A percentile compares a stretch with the other conserved stretches of the same genome.
phyloP scores from a whole-genome alignment of 2,888 invertebrate genomes.

The Cinara cedri region DNA sequence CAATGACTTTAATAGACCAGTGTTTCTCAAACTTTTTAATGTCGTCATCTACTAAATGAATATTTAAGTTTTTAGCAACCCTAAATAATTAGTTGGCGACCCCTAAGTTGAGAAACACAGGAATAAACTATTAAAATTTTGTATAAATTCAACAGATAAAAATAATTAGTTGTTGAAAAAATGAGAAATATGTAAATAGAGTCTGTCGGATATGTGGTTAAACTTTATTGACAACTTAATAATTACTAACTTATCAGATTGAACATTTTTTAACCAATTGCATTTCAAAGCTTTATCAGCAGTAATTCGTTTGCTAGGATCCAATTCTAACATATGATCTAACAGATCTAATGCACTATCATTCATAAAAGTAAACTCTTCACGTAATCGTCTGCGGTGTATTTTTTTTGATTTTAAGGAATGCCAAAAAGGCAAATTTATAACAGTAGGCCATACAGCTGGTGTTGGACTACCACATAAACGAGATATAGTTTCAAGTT shows the following conservation, averaged over 20 bases:
- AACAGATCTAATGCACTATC: constrained; percentile 84
- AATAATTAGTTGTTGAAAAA: neutral
- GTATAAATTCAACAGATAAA: neutral
- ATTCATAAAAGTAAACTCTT: constrained; percentile 94
- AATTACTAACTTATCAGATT: constrained; percentile 82
- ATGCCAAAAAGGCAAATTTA: constrained; percentile 89
- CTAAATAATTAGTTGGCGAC: no score
- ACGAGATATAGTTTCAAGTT: constrained; percentile 90
- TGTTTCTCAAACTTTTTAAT: no score
- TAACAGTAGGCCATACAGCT: constrained; percentile 95
- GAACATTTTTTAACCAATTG: constrained; percentile 88
- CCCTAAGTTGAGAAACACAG: no score
- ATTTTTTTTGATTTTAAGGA: constrained; percentile 89
- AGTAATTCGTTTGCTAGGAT: constrained; percentile 91
- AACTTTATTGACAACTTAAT: neutral
- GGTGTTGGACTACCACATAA: constrained; percentile 96
- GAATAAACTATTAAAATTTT: no score
- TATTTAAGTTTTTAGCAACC: no score
- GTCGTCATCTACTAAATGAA: no score
- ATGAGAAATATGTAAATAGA: no score
- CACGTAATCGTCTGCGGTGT: constrained; percentile 85
- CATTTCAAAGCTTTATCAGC: constrained; percentile 92
- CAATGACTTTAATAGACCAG: neutral
- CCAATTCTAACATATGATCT: constrained; percentile 94
- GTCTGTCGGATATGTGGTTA: no score